Evolutionary conservation across 2,113 vertebrate species (phyloP), one percentile per base, ranked within the genome.

Genomic region (Ovibos moschatus): DNA sequence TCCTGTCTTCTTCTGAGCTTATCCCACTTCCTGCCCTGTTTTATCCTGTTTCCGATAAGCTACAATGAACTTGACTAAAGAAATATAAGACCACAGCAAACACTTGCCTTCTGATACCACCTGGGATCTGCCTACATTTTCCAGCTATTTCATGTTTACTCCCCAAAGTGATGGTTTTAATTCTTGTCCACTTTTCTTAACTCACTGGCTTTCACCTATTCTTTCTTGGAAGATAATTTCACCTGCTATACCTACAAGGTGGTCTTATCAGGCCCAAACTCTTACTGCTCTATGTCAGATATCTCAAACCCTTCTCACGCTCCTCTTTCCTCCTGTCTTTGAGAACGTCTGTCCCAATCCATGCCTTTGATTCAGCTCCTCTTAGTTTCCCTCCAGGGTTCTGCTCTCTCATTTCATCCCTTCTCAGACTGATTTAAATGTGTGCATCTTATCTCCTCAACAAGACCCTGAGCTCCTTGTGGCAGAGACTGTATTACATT

Each of bases 81-180:
- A 89, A 82, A 64, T 71, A 84, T 11, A 67, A 53, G 92, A 87
- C 30, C 36, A 89, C 11, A 79, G 45, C 33, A 93, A 89, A 87
- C 74, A 82, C 13, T 87, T 95, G 13, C 62, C 33, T 47, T 76
- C 86, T 90, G 58, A 86, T 28, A 13, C 36, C 33, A 90, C 47
- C 81, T 96, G 47, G 16, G 36, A 96, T 89, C 92, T 53, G 21
- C 60, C 58, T 87, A 82, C 55, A 87, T 40, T 93, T 95, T 87
- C 45, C 89, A 93, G 36, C 40, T 55, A 95, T 86, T 47, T 96
- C n/a, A 78, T 45, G 67, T 58, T 97, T 62, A 95, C 27, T 95
- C 33, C 40, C 47, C 45, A 93, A 96, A 93, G 33, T 21, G 82
- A 76, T 76, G 55, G 60, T 87, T 97, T 89, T 47, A 76, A 43